Evolutionary conservation across 2,888 invertebrate genomes (phyloP).

Genomic region (Orthonevra nobilis): DNA sequence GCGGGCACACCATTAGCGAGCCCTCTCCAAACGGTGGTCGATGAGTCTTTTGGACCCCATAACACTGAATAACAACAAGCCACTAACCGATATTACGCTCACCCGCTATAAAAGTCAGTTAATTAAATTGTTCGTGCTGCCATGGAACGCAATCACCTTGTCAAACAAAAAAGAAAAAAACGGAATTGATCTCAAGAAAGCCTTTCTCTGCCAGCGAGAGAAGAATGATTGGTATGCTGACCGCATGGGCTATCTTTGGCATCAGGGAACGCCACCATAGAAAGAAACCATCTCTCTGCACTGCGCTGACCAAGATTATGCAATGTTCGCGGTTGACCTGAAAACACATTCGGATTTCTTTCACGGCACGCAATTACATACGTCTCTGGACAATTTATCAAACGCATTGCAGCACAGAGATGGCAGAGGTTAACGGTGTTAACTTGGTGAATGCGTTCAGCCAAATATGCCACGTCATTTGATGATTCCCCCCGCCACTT

Average conservation of each 20-base stretch:
- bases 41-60: too few species aligned
- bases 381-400: neutral
- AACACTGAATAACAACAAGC: too few species aligned
- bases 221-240: conserved; percentile 6
- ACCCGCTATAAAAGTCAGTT: neutral
- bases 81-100: neutral
- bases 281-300: neutral
- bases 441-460: too few species aligned
- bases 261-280: conserved; percentile 2
- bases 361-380: neutral
- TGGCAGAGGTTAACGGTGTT: too few species aligned
- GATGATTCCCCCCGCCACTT: neutral
- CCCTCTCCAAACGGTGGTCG: too few species aligned
- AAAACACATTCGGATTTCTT: neutral
- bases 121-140: neutral
- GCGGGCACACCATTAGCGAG: too few species aligned
- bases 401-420: neutral
- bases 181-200: neutral
- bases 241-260: conserved; percentile 8
- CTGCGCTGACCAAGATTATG: conserved; percentile 24
- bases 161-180: neutral
- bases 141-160: neutral
- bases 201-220: neutral
- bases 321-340: conserved; percentile 11
- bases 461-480: neutral